Evolutionary conservation across 1,140 invertebrate genomes (phyloP), one percentile per base, ranked within the genome.

Genomic region (Zaprionus taronus): DNA sequence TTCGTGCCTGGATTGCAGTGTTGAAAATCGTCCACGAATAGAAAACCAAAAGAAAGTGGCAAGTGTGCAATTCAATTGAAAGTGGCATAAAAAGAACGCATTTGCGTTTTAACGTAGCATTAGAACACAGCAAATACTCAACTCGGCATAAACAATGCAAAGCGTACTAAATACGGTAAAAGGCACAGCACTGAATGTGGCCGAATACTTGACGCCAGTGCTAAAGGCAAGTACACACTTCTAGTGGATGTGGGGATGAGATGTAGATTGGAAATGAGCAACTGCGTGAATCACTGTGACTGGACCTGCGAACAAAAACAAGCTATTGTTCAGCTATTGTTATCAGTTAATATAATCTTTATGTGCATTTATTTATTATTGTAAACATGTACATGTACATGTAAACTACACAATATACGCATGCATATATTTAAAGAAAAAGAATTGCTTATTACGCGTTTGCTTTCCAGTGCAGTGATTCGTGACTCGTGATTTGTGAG

Each of bases 81-180:
- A 57, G 55, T 67, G 64, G 62, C 47, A 56, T 70, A 69, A 15
- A 62, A 62, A 53, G 17, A 58, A 57, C 53, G 51, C 53, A 64
- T 71, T 62, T 61, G 66, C 28, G 28, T 69, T 62, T 20, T 57
- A 63, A 15, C 5, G 31, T 57, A 63, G 38, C 17, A 24, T 70
- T 62, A 72, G 65, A 72, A 53, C 57, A 79, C 75, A 68, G 38
- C 44, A 58, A 87, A 80, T 78, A 87, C 64, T 78, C 64, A 83
- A 36, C 36, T 70, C 36, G 34, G 6, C 44, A 14, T 24, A 20
- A 56, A 31, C 38, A 70, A 99, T 99, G 98, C 98, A 99, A 93
- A 98, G 96, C 94, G 95, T 99, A 26, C 96, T 99, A 34, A 99
- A 99, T 93, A 96, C 96, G 20, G 97, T 99, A 0, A 99, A 99